These are phyloP conservation scores for Haliaeetus leucogaster DNA, from an alignment of 2,113 vertebrate genomes.

Conservation along the genomic window DNA sequence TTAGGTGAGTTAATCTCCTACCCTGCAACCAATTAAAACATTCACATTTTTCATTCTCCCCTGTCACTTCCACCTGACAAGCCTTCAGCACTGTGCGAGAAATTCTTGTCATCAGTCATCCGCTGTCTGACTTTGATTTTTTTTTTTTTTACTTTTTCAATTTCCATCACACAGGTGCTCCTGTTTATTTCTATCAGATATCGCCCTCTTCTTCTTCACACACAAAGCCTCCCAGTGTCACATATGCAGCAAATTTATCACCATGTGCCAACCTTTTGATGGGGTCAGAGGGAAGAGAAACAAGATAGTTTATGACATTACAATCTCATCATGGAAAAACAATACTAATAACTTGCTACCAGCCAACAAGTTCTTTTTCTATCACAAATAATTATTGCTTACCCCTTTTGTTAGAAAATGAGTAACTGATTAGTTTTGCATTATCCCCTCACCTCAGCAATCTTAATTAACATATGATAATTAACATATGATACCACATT, in stretches of 20 bases:
- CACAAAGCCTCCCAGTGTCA: not conserved
- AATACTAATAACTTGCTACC: not conserved
- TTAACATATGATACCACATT: not conserved
- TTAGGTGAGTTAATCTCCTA: not conserved
- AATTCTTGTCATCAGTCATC: not conserved
- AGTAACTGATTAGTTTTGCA: not conserved
- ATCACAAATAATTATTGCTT: not conserved
- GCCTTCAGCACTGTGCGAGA: not conserved
- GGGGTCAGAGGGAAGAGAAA: not conserved
- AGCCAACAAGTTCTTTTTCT: not conserved
- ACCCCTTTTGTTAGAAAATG: not conserved
- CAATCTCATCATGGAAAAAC: not conserved
- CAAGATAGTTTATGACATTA: not conserved
- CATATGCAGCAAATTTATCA: not conserved
- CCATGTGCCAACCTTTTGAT: not conserved
- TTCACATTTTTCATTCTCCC: not conserved
- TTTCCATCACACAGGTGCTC: not conserved
- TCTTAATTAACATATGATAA: not conserved
- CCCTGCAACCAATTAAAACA: not conserved
- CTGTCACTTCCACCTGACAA: not conserved
- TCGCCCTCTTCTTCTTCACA: not conserved
- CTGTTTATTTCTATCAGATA: not conserved
- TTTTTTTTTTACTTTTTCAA: not conserved
- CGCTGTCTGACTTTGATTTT: not conserved
- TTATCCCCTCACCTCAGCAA: not conserved